phyloP scores from a whole-genome alignment of 2,888 invertebrate species.

The Automeris io region DNA sequence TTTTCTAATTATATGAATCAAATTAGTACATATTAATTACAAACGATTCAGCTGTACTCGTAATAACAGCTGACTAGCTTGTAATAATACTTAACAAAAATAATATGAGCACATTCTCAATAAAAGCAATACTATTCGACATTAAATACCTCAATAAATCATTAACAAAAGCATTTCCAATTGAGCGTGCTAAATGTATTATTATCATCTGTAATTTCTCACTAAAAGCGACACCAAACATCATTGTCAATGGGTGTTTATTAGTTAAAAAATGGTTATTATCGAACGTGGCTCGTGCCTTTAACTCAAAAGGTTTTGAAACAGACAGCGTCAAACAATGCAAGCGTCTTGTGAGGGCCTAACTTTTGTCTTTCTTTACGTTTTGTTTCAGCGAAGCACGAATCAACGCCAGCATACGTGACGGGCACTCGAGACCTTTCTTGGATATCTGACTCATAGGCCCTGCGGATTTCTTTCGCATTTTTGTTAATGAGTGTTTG shows the following conservation, averaged over 20 bases:
- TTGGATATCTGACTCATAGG: slow-evolving; percentile 18
- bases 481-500: slow-evolving; percentile 2
- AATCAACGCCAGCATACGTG: slow-evolving; percentile 25
- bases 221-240: slow-evolving; percentile 4
- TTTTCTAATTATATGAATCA: too few species aligned
- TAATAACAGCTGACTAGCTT: too few species aligned
- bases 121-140: too few species aligned
- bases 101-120: too few species aligned
- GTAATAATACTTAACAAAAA: too few species aligned
- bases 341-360: slow-evolving; percentile 46
- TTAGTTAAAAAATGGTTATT: slow-evolving; percentile 32
- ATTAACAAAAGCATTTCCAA: neutral
- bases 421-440: slow-evolving; percentile 11
- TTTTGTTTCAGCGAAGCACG: slow-evolving; percentile 40
- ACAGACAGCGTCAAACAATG: slow-evolving; percentile 26
- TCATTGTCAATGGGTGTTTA: slow-evolving; percentile 28
- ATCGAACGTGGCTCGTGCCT: slow-evolving; percentile 30
- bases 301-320: slow-evolving; percentile 25
- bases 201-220: neutral
- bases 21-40: too few species aligned
- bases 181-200: neutral
- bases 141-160: too few species aligned
- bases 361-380: slow-evolving; percentile 47
- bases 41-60: too few species aligned
- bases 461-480: slow-evolving; percentile 18